These are phyloP conservation scores for Hyperoodon ampullatus DNA, from an alignment of 2,113 vertebrate species.

Conservation along the genomic window DNA sequence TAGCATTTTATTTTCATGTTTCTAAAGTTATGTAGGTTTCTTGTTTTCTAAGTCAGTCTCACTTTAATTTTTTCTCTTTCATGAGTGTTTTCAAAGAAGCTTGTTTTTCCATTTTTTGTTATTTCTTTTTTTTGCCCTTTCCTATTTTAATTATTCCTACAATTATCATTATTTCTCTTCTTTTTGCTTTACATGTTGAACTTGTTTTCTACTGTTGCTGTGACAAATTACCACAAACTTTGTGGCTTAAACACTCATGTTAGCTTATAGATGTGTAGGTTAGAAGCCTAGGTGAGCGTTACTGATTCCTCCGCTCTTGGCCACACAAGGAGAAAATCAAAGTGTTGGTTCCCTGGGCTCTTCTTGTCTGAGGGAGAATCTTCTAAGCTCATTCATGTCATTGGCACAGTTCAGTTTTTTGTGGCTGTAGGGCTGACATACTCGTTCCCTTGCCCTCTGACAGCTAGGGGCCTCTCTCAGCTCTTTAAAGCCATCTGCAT, in stretches of 20 bases:
- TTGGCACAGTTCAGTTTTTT: neutral
- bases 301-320: neutral
- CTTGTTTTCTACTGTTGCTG: neutral
- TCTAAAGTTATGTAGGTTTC: neutral
- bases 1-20: neutral
- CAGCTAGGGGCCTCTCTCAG: rapidly evolving
- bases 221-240: neutral
- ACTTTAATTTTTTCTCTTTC: neutral
- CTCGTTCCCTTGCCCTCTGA: neutral
- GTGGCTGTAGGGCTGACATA: neutral
- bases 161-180: neutral
- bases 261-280: neutral
- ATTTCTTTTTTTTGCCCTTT: neutral
- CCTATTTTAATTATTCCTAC: neutral
- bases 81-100: neutral
- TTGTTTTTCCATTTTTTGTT: neutral
- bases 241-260: neutral
- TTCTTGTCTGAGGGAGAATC: neutral
- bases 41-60: neutral
- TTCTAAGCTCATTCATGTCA: neutral
- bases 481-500: neutral
- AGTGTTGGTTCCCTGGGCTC: neutral
- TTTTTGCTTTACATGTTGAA: neutral
- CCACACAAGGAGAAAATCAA: neutral
- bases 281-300: neutral